A percentile compares a stretch with the other conserved stretches of the same genome.
Evolutionary conservation across 2,113 vertebrate genomes (phyloP).

Genomic region (Pycnonotus jocosus): DNA sequence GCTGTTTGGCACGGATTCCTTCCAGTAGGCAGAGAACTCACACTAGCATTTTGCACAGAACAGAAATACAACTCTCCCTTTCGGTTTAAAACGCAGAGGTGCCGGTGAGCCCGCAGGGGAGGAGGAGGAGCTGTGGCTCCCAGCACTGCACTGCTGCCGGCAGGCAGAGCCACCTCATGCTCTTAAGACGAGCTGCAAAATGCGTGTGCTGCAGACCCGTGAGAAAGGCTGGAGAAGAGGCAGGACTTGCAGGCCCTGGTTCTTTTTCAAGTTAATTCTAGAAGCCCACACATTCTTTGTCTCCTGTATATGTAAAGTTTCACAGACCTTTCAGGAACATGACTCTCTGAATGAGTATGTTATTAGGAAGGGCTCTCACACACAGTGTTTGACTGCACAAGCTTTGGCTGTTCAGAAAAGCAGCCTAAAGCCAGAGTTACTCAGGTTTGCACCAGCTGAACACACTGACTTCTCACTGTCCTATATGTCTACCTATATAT

Average conservation of each 20-base stretch:
- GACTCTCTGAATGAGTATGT: background rate
- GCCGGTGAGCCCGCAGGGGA: background rate
- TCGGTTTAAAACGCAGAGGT: background rate
- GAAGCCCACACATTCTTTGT: background rate
- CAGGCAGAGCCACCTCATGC: accelerated
- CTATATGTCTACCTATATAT: background rate
- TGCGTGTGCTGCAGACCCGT: background rate
- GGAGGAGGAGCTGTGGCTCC: background rate
- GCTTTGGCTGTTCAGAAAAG: background rate
- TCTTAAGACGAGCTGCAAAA: background rate
- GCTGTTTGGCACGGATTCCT: background rate
- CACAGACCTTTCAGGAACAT: background rate
- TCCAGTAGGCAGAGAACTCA: background rate
- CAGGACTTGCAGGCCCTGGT: background rate
- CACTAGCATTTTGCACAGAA: background rate
- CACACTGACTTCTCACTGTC: background rate
- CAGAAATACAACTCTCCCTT: background rate
- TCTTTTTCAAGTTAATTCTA: background rate
- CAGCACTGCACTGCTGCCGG: background rate
- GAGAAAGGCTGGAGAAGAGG: background rate
- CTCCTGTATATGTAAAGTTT: background rate
- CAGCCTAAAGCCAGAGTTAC: background rate
- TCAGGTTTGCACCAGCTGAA: background rate
- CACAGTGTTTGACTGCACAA: background rate
- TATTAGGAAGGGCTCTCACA: background rate